Percentiles rank a stretch among this genome's conserved stretches.
Conservation (phyloP, 2,888 invertebrate genomes). For the Gymnosoma rotundatum region DNA sequence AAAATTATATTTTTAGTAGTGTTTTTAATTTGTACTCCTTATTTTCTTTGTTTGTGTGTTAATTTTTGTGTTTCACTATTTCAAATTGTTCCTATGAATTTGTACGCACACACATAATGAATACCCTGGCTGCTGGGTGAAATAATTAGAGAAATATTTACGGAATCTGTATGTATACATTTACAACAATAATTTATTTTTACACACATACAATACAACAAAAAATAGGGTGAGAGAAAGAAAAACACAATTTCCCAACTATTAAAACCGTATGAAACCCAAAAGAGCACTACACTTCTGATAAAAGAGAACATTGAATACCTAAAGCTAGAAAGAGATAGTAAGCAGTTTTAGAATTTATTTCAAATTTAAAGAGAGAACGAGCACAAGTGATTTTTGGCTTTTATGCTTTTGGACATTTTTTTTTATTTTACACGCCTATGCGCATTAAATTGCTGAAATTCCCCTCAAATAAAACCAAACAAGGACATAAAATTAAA, state of each 20-base stretch:
- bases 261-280: neutral
- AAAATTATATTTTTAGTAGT: conserved; percentile 58
- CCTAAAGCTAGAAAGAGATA: conserved; percentile 39
- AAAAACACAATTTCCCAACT: neutral
- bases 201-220: neutral
- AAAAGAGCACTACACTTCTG: neutral
- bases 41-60: conserved; percentile 63
- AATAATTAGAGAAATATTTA: conserved; percentile 32
- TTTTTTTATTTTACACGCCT: conserved; percentile 31
- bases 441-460: conserved; percentile 61
- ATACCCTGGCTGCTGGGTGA: neutral
- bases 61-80: conserved; percentile 65
- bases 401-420: conserved; percentile 38
- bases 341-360: neutral
- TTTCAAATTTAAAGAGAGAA: conserved; percentile 1
- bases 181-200: conserved; percentile 33
- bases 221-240: conserved; percentile 35
- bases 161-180: conserved; percentile 29
- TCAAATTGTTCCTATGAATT: conserved; percentile 54
- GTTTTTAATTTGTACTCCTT: conserved; percentile 69
- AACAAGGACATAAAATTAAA: conserved; percentile 31
- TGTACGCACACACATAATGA: neutral
- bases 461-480: conserved; percentile 57
- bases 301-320: conserved; percentile 9
- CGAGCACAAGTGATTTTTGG: conserved; percentile 38